A percentile compares a stretch with the other conserved stretches of the same genome.
phyloP scores from a whole-genome alignment of 2,797 vertebrate species.

The Cynopterus sphinx region DNA sequence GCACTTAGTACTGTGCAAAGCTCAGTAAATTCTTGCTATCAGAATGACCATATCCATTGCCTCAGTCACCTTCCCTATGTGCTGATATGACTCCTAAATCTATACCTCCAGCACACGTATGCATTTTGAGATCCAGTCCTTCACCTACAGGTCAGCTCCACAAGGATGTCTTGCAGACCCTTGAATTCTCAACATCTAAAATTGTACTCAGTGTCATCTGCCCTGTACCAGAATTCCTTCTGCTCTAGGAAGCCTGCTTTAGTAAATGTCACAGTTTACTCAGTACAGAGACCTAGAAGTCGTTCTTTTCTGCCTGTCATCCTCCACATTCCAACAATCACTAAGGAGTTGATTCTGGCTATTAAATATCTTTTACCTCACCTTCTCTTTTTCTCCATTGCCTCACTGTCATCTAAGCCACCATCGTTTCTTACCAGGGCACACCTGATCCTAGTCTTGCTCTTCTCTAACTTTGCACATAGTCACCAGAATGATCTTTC shows the following conservation, averaged over 20 bases:
- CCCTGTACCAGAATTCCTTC: not conserved
- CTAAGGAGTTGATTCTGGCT: not conserved
- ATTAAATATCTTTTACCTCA: not conserved
- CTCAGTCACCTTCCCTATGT: not conserved
- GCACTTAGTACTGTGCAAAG: not conserved
- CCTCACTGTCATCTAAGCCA: not conserved
- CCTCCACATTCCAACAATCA: not conserved
- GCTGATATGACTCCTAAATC: slow-evolving; percentile 3
- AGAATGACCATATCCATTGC: not conserved
- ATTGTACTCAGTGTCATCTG: not conserved
- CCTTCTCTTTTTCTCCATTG: not conserved
- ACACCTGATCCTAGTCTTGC: not conserved
- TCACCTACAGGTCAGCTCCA: not conserved
- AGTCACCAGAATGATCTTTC: not conserved
- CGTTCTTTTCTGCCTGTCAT: not conserved
- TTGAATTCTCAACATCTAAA: not conserved
- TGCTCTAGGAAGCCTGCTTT: not conserved
- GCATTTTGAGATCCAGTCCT: not conserved
- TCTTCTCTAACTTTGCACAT: not conserved
- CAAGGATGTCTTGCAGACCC: not conserved
- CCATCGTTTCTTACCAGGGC: not conserved
- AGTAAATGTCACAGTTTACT: not conserved
- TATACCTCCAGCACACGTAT: not conserved
- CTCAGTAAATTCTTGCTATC: not conserved
- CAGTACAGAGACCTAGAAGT: not conserved